These are phyloP conservation scores for Peromyscus californicus DNA, from an alignment of 2,113 vertebrate species.

Conservation along the genomic window DNA sequence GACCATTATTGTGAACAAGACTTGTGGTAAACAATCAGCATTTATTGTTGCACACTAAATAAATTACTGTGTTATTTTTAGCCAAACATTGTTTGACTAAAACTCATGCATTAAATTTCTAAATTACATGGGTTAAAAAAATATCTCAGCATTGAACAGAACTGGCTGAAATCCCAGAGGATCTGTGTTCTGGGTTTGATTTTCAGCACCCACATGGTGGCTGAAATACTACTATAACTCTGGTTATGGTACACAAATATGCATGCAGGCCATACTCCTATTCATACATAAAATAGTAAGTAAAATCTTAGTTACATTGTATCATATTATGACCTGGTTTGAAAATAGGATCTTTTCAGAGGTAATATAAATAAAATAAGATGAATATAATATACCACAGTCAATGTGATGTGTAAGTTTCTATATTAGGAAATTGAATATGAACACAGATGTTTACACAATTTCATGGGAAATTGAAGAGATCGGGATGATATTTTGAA, in stretches of 20 bases:
- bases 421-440: neutral
- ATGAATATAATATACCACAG: neutral
- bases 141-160: neutral
- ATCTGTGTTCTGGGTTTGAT: neutral
- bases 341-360: neutral
- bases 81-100: neutral
- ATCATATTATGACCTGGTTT: neutral
- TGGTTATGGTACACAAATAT: neutral
- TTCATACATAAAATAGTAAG: neutral
- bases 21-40: neutral
- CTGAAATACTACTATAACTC: neutral
- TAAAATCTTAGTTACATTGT: neutral
- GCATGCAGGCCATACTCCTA: neutral
- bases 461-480: neutral
- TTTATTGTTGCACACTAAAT: neutral
- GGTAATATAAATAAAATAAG: neutral
- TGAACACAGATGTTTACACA: neutral
- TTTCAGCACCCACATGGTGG: neutral
- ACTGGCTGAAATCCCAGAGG: neutral
- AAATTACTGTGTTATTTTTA: neutral
- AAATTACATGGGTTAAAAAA: neutral
- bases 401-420: neutral
- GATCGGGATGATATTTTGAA: neutral
- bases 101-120: neutral
- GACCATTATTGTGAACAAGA: neutral